Evolutionary conservation across 2,113 vertebrate species (phyloP).

Genomic region (Hemibagrus wyckioides): DNA sequence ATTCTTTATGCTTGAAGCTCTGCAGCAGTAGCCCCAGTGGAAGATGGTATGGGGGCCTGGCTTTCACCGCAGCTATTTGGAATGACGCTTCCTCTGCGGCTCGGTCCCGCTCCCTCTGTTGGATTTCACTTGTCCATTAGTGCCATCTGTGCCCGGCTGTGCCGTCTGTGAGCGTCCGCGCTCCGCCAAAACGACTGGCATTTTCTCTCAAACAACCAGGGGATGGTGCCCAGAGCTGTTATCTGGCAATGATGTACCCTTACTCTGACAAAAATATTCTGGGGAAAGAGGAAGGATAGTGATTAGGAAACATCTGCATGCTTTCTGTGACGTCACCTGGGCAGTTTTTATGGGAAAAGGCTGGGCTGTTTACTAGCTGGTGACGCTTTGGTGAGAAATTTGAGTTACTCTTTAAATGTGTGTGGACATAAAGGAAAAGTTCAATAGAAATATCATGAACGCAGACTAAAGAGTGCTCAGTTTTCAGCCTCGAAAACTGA

Average conservation of each 20-base stretch:
- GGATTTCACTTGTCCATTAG: slow-evolving; percentile 99
- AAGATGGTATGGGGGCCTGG: slow-evolving; percentile 72
- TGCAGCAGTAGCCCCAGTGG: slow-evolving; percentile 79
- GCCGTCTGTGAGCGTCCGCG: slow-evolving; percentile 89
- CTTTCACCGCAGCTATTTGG: slow-evolving; percentile 92
- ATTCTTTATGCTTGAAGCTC: slow-evolving; percentile 67
- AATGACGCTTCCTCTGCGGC: slow-evolving; percentile 82
- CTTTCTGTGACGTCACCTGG: slow-evolving; percentile 53
- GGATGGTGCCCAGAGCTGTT: slow-evolving; percentile 74
- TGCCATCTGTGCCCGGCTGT: slow-evolving; percentile 95
- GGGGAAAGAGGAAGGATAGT: slow-evolving; percentile 28
- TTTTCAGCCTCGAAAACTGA: no score
- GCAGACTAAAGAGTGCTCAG: background rate
- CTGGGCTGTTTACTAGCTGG: slow-evolving; percentile 19
- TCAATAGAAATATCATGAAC: background rate
- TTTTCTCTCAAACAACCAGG: slow-evolving; percentile 86
- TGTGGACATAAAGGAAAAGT: background rate
- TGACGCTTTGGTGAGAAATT: background rate
- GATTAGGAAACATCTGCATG: slow-evolving; percentile 75
- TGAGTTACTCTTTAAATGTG: background rate
- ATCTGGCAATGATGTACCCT: slow-evolving; percentile 76
- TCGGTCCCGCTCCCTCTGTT: slow-evolving; percentile 88
- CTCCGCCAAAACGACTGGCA: slow-evolving; percentile 94
- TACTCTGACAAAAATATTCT: slow-evolving; percentile 62
- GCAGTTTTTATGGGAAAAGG: slow-evolving; percentile 33